Base-by-base conservation (phyloP, 2,888 invertebrate species). In the Thalpophila matura region DNA sequence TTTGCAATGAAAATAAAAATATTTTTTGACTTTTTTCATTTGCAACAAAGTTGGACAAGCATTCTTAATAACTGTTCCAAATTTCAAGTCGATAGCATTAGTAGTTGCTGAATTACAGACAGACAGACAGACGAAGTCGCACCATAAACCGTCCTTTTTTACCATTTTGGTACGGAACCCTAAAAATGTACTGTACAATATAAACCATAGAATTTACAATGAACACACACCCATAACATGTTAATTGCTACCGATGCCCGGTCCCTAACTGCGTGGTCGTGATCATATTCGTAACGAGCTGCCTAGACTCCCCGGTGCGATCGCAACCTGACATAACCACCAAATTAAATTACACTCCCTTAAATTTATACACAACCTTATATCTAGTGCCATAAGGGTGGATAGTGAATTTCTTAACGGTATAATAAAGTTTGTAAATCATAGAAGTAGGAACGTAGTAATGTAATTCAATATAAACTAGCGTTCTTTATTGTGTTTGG, bases 211-310 rank as follows among this genome's bases (percentile, higher is more conserved):
- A 29, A 40, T 59, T 47, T 18, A 35, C 26, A 59, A 65, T 53
- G 56, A 59, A 43, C 55, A 64, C 49, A 47, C 47, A 55, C 47
- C 56, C 38, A 57, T 66, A 67, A 79, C 75, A 79, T 70, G 67
- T 72, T 81, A 74, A 78, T 79, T 75, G 80, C 80, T 80, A 77
- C 80, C 73, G 79, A 76, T 58, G 76, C 69, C 50, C 22, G 38
- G 45, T 46, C 64, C 62, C 67, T 49, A 26, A 69, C 69, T 64
- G 72, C 64, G 63, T 50, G 64, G 29, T 47, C 59, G 70, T 74
- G 73, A 79, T 74, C 53, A 74, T 70, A 73, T 68, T 71, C 69
- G 54, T 74, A 75, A 74, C 79, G 72, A 77, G 77, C 65, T 58
- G 51, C 49, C 45, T 65, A 50, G 62, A 62, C 67, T 57, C 66